Base-by-base conservation (phyloP, 2,888 invertebrate genomes). In the Sialis fuliginosa region DNA sequence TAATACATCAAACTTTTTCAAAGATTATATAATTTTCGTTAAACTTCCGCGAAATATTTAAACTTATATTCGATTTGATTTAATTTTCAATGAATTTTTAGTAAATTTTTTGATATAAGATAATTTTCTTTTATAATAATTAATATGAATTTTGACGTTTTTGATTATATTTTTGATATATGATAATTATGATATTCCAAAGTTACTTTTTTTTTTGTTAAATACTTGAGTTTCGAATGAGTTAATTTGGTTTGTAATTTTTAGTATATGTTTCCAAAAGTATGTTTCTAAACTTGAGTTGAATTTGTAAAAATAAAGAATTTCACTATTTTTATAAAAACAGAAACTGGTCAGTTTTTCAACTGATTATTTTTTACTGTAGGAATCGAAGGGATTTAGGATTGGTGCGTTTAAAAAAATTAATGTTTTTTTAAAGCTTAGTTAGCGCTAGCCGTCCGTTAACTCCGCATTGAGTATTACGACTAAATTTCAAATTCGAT, bases 381-480 rank as follows among this genome's bases (percentile, higher is more conserved):
- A 45, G 45, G 45, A 45, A 30, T 35, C 45, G 45, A 32, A 34
- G 22, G 45, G 45, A 39, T 33, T 45, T 45, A 45, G 45, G 45
- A 43, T 31, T 39, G 34, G 39, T 45, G 45, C 39, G 39, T 39
- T 45, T 45, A 39, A 45, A 45, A 45, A 45, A 45, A 45, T 39
- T 45, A 39, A 22, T 39, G 32, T 39, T 13, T 22, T 22, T 22
- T 39, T n/a, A 35, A 45, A 45, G 45, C 45, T 45, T 45, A 45
- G 45, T 45, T 39, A 39, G 39, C 35, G 34, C 22, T 34, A 45
- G 39, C 32, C 45, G 45, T 39, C 45, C 33, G 45, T 39, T 45
- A 45, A 31, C 39, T 45, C 31, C 39, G 45, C 45, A 45, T 45
- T 45, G 39, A 45, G 45, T 39, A 45, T 39, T 39, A 45, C 45